phyloP scores from a whole-genome alignment of 1,140 invertebrate genomes.

The Himalopsyche phryganea region DNA sequence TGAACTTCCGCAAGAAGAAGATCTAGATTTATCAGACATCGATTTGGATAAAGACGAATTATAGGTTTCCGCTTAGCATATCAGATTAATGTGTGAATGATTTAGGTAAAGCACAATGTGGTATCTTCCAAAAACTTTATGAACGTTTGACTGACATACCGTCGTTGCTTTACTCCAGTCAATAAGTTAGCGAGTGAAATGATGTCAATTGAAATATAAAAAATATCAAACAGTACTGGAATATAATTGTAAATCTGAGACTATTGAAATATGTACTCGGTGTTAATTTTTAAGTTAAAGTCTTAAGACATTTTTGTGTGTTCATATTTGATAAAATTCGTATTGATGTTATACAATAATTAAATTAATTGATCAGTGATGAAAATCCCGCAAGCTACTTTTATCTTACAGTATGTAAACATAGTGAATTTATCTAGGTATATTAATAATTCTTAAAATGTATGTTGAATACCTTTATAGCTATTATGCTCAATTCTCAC shows the following conservation, averaged over 20 bases:
- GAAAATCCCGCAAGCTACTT: too few species aligned
- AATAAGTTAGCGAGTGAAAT: not conserved
- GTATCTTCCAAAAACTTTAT: not conserved
- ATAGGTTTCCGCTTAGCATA: slow-evolving; percentile 50
- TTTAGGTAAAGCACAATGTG: not conserved
- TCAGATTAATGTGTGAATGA: not conserved
- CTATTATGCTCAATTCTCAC: too few species aligned
- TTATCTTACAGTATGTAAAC: too few species aligned
- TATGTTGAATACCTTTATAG: too few species aligned
- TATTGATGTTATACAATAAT: too few species aligned
- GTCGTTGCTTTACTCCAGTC: not conserved
- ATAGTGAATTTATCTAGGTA: too few species aligned
- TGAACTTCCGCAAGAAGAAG: slow-evolving; percentile 83
- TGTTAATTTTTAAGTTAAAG: too few species aligned
- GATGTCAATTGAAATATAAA: not conserved
- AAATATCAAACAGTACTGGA: not conserved
- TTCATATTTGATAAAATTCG: too few species aligned
- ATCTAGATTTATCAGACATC: slow-evolving; percentile 89
- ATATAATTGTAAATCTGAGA: not conserved
- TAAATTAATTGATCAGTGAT: too few species aligned
- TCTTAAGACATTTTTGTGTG: too few species aligned
- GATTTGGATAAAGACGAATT: slow-evolving; percentile 85
- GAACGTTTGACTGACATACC: not conserved
- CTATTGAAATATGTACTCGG: too few species aligned
- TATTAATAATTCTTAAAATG: too few species aligned